Conservation (phyloP, 2,888 invertebrate species). For the Trachelus troglodyta region DNA sequence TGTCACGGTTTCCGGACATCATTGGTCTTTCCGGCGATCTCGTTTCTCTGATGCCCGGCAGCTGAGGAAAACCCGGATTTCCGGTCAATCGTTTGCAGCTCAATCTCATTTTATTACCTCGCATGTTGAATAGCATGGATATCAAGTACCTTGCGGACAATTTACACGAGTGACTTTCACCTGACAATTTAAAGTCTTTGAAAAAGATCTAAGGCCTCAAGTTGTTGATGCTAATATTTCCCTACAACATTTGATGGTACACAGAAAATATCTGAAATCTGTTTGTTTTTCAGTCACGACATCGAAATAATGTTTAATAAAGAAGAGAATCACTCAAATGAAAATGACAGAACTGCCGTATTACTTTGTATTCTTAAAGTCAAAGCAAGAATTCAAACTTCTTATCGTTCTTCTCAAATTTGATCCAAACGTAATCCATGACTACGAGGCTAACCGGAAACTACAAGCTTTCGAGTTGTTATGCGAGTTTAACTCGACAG, state of each 20-base stretch:
- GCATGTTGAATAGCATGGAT: neutral
- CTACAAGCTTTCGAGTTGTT: neutral
- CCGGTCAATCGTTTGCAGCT: constrained; percentile 10
- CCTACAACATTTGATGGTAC: neutral
- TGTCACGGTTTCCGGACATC: constrained; percentile 26
- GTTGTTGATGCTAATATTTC: neutral
- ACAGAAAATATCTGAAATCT: neutral
- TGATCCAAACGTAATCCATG: neutral
- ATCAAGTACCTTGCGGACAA: neutral
- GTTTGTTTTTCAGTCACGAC: neutral
- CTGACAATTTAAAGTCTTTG: neutral
- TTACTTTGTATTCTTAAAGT: neutral
- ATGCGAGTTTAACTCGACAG: neutral
- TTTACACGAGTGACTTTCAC: neutral
- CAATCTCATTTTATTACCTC: neutral
- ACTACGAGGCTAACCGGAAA: neutral
- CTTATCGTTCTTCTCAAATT: neutral
- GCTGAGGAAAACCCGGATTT: constrained; percentile 27
- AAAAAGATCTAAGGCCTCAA: neutral
- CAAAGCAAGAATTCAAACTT: neutral
- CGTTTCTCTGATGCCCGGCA: constrained; percentile 17
- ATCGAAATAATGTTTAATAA: neutral
- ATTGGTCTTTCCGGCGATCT: constrained; percentile 17
- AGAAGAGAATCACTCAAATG: neutral
- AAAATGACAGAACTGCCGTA: neutral